Percentiles rank a stretch among this genome's conserved stretches.
These are phyloP conservation scores for Sciurus niger DNA, from an alignment of 2,113 vertebrate species.

Conservation along the genomic window DNA sequence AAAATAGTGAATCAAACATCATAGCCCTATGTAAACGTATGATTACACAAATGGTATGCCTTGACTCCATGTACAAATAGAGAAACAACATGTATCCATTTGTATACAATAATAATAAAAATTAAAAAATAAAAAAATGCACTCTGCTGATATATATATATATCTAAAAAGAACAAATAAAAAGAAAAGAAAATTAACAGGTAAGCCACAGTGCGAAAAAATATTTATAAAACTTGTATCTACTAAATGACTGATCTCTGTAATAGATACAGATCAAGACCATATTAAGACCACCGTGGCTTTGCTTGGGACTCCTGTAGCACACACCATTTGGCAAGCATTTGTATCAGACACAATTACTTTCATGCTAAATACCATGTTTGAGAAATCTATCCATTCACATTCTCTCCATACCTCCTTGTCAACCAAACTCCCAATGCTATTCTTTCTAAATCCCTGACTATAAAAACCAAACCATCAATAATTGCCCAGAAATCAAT, in stretches of 20 bases:
- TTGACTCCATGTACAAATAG: no score
- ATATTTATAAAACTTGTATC: neutral
- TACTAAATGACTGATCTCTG: neutral
- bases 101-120: no score
- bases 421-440: neutral
- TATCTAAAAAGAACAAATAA: no score
- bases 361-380: neutral
- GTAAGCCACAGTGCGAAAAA: neutral
- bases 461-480: neutral
- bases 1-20: no score
- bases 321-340: neutral
- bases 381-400: neutral
- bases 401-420: neutral
- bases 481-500: neutral
- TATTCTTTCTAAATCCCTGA: neutral
- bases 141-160: no score
- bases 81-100: no score
- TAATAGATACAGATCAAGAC: neutral
- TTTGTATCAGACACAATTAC: neutral
- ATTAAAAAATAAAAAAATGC: no score
- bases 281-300: neutral
- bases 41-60: no score
- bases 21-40: no score
- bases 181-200: neutral
- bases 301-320: neutral